Evolutionary conservation across 2,797 vertebrate genomes (phyloP).

Genomic region (Clamator glandarius): DNA sequence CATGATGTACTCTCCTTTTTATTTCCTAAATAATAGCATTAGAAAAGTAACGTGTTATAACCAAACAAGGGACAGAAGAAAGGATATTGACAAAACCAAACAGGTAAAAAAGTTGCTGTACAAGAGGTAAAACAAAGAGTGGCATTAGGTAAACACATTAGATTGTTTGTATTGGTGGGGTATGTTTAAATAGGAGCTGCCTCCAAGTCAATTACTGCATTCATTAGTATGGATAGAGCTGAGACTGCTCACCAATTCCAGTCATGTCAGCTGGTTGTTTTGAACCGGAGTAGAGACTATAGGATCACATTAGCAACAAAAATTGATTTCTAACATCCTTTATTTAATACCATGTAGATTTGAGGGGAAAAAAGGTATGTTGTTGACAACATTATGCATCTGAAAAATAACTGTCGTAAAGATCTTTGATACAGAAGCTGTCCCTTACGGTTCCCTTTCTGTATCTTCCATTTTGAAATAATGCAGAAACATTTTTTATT

Average conservation of each 20-base stretch:
- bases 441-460: not conserved
- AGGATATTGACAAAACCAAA: not conserved
- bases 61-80: not conserved
- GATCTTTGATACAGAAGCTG: not conserved
- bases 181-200: not conserved
- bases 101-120: not conserved
- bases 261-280: not conserved
- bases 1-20: not conserved
- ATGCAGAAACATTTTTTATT: not conserved
- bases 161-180: not conserved
- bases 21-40: not conserved
- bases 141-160: not conserved
- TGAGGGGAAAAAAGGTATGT: not conserved
- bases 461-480: not conserved
- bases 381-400: not conserved
- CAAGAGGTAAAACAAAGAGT: not conserved
- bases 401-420: not conserved
- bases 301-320: not conserved
- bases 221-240: not conserved
- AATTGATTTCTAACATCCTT: not conserved
- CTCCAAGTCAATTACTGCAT: not conserved
- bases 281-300: not conserved
- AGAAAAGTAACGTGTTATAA: not conserved
- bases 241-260: not conserved
- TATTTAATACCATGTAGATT: not conserved